These are phyloP conservation scores for Anarhynchus alexandrinus DNA, from an alignment of 2,113 vertebrate species.

Conservation along the genomic window DNA sequence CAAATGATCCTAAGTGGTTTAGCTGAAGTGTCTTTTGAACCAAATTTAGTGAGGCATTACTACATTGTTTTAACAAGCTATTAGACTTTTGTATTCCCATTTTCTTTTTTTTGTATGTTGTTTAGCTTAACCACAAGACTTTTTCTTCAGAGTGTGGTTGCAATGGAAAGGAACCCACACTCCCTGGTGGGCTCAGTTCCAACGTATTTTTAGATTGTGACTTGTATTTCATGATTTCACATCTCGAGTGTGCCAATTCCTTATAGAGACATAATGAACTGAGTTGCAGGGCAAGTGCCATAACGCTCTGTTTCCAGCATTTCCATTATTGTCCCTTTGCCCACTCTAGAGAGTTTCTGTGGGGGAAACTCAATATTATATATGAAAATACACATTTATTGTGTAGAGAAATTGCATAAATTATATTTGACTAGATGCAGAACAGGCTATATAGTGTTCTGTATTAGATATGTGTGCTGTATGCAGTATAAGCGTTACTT, in stretches of 20 bases:
- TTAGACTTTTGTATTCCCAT: constrained; percentile 12
- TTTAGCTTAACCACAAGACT: constrained; percentile 29
- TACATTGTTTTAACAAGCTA: neutral
- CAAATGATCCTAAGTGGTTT: neutral
- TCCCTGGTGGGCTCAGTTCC: constrained; percentile 20
- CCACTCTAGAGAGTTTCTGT: neutral
- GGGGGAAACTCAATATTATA: neutral
- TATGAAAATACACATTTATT: neutral
- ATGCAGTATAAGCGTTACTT: neutral
- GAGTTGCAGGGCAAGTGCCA: neutral
- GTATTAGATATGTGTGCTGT: neutral
- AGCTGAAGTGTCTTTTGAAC: neutral
- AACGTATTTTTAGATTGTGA: constrained; percentile 1
- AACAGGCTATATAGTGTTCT: neutral
- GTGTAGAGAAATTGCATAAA: neutral
- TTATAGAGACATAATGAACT: constrained; percentile 52
- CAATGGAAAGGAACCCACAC: constrained; percentile 43
- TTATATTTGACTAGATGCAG: neutral
- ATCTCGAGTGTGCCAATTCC: neutral
- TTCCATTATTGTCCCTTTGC: neutral
- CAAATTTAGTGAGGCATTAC: neutral
- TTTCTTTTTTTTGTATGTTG: constrained; percentile 23
- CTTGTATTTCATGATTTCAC: constrained; percentile 37
- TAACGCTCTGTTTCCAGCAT: neutral
- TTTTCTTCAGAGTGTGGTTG: constrained; percentile 47